These are phyloP conservation scores for Penaeus chinensis DNA, from an alignment of 1,140 invertebrate species.

Conservation along the genomic window DNA sequence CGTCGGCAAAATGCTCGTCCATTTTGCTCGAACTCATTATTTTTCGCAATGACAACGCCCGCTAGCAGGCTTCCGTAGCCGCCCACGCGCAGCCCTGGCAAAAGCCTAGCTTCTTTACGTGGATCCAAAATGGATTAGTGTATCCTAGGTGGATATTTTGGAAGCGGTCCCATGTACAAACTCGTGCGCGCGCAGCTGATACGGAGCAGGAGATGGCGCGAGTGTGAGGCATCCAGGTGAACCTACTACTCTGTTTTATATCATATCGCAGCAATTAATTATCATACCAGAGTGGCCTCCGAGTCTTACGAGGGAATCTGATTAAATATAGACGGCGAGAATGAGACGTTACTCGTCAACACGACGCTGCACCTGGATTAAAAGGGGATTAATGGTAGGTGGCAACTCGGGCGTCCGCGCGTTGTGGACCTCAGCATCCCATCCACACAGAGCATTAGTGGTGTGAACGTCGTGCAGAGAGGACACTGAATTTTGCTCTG, in stretches of 20 bases:
- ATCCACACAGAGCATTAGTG: slow-evolving; percentile 52
- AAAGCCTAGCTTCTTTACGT: neutral
- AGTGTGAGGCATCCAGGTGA: slow-evolving; percentile 46
- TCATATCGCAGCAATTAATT: neutral
- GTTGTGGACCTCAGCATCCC: slow-evolving; percentile 54
- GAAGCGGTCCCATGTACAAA: slow-evolving; percentile 34
- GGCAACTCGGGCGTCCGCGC: slow-evolving; percentile 53
- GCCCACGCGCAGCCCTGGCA: neutral
- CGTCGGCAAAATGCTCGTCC: slow-evolving; percentile 1
- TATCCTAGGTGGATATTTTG: slow-evolving; percentile 46
- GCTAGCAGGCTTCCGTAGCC: too few relatives aligned
- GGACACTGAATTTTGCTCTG: slow-evolving; percentile 17
- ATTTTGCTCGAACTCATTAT: neutral
- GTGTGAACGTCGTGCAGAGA: slow-evolving; percentile 36
- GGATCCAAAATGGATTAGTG: slow-evolving; percentile 31
- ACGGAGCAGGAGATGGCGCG: slow-evolving; percentile 51
- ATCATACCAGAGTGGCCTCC: neutral
- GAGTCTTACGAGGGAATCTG: neutral
- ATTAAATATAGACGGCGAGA: neutral
- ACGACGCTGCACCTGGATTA: slow-evolving; percentile 41
- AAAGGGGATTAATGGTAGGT: slow-evolving; percentile 38
- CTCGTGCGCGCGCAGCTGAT: slow-evolving; percentile 50
- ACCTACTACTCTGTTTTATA: slow-evolving; percentile 41
- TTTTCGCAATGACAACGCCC: neutral
- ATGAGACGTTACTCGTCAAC: slow-evolving; percentile 18